Evolutionary conservation across 2,797 vertebrate species (phyloP), one percentile per base, ranked within the genome.

Genomic region (Nothura maculosa): DNA sequence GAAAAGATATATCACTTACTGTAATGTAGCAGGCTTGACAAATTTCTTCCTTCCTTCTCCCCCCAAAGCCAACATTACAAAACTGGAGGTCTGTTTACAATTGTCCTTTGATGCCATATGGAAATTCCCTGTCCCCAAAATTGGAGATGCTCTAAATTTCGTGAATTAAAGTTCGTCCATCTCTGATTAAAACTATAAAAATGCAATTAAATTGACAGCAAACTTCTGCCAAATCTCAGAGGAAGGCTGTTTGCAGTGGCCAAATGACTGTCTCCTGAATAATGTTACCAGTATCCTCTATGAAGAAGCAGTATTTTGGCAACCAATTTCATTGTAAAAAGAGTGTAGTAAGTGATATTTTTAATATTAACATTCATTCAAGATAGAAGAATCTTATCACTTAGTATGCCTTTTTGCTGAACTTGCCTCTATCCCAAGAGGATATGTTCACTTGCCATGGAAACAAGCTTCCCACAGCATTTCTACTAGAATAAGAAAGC

Each of bases 371-470:
- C 8, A 24, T 86, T 77, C 9, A 36, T 1, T 0, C 10, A 43
- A 20, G 16, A 27, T 45, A 47, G 16, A 83, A 79, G 22, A 32
- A 15, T 48, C 6, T 36, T 67, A 20, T 83, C 22, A 57, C 27
- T 24, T 3, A 13, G 10, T 52, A 20, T 45, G 6, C 1, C 18
- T 38, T 12, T 5, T 18, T 64, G 2, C 10, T 72, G n/a, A 38
- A 60, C 3, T 4, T 72, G 7, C 11, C 5, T 55, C 10, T 70
- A 9, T 24, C 15, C 15, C 4, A 38, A 40, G 3, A 15, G 3
- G 0, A 32, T n/a, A 1, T n/a, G n/a, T 40, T 81, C 19, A 28
- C 61, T 10, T 1, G 3, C 4, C 1, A 3, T 4, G 3, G 20
- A 80, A 50, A 7, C 3, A 45, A 48, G 9, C 2, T 61, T 80